phyloP scores from a whole-genome alignment of 2,888 invertebrate species.

The Chromoteleia sp. region DNA sequence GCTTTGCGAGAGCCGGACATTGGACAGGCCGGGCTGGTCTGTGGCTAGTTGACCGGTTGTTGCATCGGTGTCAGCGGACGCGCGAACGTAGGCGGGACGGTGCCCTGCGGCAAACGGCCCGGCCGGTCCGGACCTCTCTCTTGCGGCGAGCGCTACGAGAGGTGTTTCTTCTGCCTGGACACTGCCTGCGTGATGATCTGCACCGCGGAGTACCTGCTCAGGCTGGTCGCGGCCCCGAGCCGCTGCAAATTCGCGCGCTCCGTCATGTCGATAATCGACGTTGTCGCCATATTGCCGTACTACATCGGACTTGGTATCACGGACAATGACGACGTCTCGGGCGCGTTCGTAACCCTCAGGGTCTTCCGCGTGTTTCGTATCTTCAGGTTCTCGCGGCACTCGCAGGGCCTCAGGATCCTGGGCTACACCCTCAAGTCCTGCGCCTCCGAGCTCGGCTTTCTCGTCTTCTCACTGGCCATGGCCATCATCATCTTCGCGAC shows the following conservation, averaged over 20 bases:
- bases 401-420: conserved; percentile 98
- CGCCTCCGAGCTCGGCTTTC: conserved; percentile 99
- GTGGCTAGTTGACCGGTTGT: conserved; percentile 99
- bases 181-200: conserved; percentile 99
- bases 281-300: conserved; percentile 99
- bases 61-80: conserved; percentile 99
- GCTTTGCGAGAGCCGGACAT: too few relatives aligned
- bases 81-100: conserved; percentile 99
- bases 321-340: conserved; percentile 99
- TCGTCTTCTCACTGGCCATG: conserved; percentile 99
- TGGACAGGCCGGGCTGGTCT: conserved; percentile 99
- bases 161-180: conserved; percentile 99
- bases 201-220: conserved; percentile 98
- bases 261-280: conserved; percentile 99
- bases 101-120: conserved; percentile 95
- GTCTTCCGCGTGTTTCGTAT: conserved; percentile 99
- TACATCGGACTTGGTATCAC: conserved; percentile 99
- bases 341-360: conserved; percentile 98
- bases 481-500: conserved; percentile 99
- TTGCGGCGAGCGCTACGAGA: conserved; percentile 99
- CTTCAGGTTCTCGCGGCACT: conserved; percentile 99
- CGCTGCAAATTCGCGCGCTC: conserved; percentile 98
- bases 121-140: conserved; percentile 94
- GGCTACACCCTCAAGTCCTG: conserved; percentile 99
- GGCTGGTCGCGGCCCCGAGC: conserved; percentile 99